A percentile compares a stretch with the other conserved stretches of the same genome.
Evolutionary conservation across 2,797 vertebrate genomes (phyloP).

Genomic region (Artibeus jamaicensis): DNA sequence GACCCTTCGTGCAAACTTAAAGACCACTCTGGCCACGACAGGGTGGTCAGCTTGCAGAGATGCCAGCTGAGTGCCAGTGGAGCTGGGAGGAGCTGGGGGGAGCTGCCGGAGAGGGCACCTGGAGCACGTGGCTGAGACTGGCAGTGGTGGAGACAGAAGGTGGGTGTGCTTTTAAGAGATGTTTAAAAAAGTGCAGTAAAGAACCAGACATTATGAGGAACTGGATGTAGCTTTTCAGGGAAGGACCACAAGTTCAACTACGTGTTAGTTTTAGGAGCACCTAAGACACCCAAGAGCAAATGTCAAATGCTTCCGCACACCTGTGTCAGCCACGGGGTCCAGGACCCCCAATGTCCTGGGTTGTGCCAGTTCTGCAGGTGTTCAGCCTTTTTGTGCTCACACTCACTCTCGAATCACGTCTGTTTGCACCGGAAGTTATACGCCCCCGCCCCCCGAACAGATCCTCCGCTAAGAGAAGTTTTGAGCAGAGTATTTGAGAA

Average conservation of each 20-base stretch:
- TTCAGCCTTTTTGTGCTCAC: too few species aligned
- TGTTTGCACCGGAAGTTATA: background rate
- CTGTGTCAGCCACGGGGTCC: fast-evolving
- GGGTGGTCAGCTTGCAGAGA: background rate
- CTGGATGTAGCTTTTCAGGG: background rate
- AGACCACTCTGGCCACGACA: background rate
- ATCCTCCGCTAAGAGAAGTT: background rate
- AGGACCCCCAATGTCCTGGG: background rate
- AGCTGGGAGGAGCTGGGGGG: background rate
- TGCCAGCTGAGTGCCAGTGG: background rate
- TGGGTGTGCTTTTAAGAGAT: background rate
- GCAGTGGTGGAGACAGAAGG: background rate
- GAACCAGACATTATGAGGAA: background rate
- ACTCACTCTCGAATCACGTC: background rate
- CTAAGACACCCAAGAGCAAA: too few species aligned
- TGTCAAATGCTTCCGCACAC: fast-evolving
- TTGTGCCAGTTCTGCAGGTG: too few species aligned
- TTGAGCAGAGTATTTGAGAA: background rate
- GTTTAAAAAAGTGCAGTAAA: background rate
- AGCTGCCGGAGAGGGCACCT: background rate
- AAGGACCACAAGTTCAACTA: background rate
- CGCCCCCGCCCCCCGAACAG: fast-evolving
- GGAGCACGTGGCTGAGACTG: background rate
- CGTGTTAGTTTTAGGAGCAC: background rate
- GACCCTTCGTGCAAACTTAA: background rate